Conservation (phyloP, 2,888 invertebrate species). For the Thymelicus lineola region DNA sequence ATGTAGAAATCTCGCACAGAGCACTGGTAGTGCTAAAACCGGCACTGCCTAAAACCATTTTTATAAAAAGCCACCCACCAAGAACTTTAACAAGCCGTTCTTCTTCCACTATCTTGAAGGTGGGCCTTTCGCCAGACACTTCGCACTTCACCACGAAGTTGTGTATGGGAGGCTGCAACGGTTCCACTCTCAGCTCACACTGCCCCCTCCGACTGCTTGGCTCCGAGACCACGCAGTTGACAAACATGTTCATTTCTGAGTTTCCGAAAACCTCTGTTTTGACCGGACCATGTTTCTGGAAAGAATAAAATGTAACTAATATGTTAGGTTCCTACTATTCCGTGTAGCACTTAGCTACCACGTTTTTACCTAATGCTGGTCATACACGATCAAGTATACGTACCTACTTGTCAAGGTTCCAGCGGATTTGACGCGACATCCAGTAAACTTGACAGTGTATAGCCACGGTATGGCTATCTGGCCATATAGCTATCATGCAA, state of each 20-base stretch:
- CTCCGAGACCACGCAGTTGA: constrained; percentile 54
- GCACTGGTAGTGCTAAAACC: too few species aligned
- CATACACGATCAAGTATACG: too few species aligned
- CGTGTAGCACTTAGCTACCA: too few species aligned
- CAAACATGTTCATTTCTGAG: constrained; percentile 52
- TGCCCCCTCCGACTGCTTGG: constrained; percentile 51
- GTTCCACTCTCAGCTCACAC: constrained; percentile 58
- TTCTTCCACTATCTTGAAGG: constrained; percentile 58
- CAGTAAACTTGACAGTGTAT: too few species aligned
- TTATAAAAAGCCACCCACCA: constrained; percentile 55
- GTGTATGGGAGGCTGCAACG: constrained; percentile 52
- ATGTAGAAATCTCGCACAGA: too few species aligned
- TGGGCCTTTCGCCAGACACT: constrained; percentile 72
- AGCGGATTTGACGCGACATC: too few species aligned
- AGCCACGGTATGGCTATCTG: too few species aligned
- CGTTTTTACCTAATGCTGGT: too few species aligned
- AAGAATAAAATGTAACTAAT: neutral
- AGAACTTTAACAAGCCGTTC: constrained; percentile 56
- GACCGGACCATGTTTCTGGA: constrained; percentile 52
- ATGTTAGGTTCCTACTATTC: too few species aligned
- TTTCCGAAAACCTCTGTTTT: constrained; percentile 47
- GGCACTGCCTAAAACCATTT: too few species aligned
- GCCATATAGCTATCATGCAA: too few species aligned
- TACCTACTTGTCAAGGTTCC: too few species aligned
- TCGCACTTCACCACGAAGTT: constrained; percentile 63